These are phyloP conservation scores for Matsumurasca onukii DNA, from an alignment of 1,140 invertebrate species.

Conservation along the genomic window DNA sequence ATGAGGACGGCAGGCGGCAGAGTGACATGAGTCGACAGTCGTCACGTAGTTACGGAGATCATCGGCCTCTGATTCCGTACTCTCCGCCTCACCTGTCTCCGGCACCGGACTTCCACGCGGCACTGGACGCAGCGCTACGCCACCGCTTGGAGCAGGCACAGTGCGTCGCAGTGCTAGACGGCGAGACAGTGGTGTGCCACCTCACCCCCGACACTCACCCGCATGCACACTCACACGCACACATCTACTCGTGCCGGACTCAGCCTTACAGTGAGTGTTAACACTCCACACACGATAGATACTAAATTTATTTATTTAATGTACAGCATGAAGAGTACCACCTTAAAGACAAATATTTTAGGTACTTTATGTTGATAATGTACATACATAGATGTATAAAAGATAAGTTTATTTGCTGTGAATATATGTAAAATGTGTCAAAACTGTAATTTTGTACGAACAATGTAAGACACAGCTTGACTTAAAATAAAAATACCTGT, in stretches of 20 bases:
- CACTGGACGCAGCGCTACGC: slow-evolving; percentile 46
- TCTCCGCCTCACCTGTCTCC: slow-evolving; percentile 58
- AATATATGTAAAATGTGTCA: slow-evolving; percentile 20
- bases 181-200: slow-evolving; percentile 80
- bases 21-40: slow-evolving; percentile 75
- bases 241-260: slow-evolving; percentile 45
- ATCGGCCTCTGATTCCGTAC: slow-evolving; percentile 71
- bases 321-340: slow-evolving; percentile 21
- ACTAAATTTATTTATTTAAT: slow-evolving; percentile 31
- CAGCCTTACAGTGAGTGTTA: slow-evolving; percentile 62
- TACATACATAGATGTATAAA: slow-evolving; percentile 37
- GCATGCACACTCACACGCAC: slow-evolving; percentile 58
- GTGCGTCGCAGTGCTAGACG: slow-evolving; percentile 77
- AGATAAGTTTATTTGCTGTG: slow-evolving; percentile 21
- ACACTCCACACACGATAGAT: slow-evolving; percentile 27
- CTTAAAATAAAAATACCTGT: slow-evolving; percentile 37
- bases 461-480: slow-evolving; percentile 28
- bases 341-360: slow-evolving; percentile 30
- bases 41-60: slow-evolving; percentile 77
- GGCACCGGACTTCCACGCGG: slow-evolving; percentile 45
- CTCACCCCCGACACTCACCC: slow-evolving; percentile 65
- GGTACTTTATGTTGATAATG: slow-evolving; percentile 35
- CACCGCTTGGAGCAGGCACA: slow-evolving; percentile 58
- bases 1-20: slow-evolving; percentile 73
- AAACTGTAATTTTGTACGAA: slow-evolving; percentile 24